phyloP scores from a whole-genome alignment of 2,888 invertebrate species.

The Cataglyphis rosenhaueri region DNA sequence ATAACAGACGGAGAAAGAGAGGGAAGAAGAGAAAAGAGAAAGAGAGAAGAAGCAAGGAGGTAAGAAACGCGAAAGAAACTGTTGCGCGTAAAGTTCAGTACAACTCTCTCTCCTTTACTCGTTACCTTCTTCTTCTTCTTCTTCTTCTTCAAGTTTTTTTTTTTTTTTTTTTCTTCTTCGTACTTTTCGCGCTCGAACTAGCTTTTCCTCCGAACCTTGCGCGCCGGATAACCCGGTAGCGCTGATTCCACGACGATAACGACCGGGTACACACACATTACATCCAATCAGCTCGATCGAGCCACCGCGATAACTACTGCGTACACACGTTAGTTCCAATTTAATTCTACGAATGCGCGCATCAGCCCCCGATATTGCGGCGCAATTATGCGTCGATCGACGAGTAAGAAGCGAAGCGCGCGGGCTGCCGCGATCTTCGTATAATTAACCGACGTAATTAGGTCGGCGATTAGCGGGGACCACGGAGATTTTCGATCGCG shows the following conservation, averaged over 20 bases:
- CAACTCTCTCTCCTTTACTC: neutral
- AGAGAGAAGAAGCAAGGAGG: neutral
- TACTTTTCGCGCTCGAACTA: conserved; percentile 34
- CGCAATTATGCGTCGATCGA: conserved; percentile 37
- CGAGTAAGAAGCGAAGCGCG: conserved; percentile 36
- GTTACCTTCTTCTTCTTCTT: neutral
- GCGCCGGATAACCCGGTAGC: neutral
- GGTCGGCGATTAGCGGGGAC: conserved; percentile 19
- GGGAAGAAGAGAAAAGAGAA: neutral
- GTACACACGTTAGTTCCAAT: conserved; percentile 54
- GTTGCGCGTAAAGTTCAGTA: conserved; percentile 45
- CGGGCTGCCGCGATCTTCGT: conserved; percentile 25
- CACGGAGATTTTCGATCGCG: conserved; percentile 26
- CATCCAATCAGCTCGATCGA: conserved; percentile 50
- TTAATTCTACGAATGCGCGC: conserved; percentile 47
- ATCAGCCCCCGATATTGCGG: conserved; percentile 36
- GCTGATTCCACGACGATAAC: conserved; percentile 49
- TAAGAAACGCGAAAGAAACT: conserved; percentile 46
- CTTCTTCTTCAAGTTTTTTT: neutral
- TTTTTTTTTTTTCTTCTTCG: neutral
- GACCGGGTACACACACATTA: conserved; percentile 54
- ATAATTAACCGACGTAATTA: conserved; percentile 43
- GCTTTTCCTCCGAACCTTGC: conserved; percentile 19
- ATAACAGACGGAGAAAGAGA: conserved; percentile 2
- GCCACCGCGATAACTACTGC: conserved; percentile 46